Evolutionary conservation across 2,888 invertebrate species (phyloP).

Genomic region (Drosophila maculinotata): DNA sequence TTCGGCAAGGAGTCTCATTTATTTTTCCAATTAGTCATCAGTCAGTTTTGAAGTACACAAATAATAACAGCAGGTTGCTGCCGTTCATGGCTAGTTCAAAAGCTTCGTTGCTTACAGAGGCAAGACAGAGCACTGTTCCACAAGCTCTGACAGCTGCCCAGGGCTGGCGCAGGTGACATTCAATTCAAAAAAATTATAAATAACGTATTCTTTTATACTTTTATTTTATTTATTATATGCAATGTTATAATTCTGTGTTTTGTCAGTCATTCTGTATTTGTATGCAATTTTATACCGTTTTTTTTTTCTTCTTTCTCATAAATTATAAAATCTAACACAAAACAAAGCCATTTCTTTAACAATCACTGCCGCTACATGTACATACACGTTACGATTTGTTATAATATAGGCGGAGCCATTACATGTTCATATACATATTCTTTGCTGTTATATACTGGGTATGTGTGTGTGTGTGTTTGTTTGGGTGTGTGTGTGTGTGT

Average conservation of each 20-base stretch:
- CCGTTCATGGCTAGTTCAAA: neutral
- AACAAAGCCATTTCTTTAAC: constrained; percentile 83
- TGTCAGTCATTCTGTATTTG: constrained; percentile 83
- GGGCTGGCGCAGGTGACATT: neutral
- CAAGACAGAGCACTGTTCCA: neutral
- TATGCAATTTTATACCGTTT: constrained; percentile 73
- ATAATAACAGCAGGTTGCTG: neutral
- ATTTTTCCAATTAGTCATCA: neutral
- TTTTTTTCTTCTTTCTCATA: constrained; percentile 54
- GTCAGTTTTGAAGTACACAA: neutral
- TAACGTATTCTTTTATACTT: constrained; percentile 58
- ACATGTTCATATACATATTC: constrained; percentile 71
- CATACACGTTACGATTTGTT: constrained; percentile 76
- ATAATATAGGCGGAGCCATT: constrained; percentile 61
- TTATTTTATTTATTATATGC: constrained; percentile 80
- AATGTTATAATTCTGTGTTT: constrained; percentile 82
- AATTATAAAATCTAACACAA: constrained; percentile 82
- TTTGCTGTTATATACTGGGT: constrained; percentile 57
- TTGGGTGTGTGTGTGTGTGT: constrained; percentile 8
- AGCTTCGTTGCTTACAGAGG: neutral
- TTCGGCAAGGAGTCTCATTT: too few relatives aligned
- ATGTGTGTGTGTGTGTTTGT: constrained; percentile 30
- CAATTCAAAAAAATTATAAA: neutral
- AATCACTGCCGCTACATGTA: constrained; percentile 83
- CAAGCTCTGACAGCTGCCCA: too few relatives aligned